These are phyloP conservation scores for Psococerastis gibbosa DNA, from an alignment of 2,888 invertebrate species.

Conservation along the genomic window DNA sequence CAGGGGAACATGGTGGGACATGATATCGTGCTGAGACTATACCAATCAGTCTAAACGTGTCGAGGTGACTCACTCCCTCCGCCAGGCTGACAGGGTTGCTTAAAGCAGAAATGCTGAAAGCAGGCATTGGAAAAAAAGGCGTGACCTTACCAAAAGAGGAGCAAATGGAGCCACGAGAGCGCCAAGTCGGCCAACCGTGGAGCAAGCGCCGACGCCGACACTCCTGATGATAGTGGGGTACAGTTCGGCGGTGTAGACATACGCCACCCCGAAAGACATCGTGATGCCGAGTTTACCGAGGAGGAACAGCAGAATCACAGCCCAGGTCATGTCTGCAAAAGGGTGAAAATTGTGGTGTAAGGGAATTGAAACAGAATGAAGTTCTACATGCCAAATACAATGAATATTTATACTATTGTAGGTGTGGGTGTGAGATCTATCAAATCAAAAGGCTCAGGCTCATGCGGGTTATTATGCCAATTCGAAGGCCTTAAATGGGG, in stretches of 20 bases:
- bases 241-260: slow-evolving; percentile 39
- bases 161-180: slow-evolving; percentile 41
- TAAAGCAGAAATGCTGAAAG: no score
- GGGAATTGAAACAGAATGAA: no score
- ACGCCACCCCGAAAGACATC: slow-evolving; percentile 40
- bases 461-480: no score
- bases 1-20: no score
- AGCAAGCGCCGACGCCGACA: slow-evolving; percentile 38
- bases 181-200: slow-evolving; percentile 37
- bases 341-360: no score
- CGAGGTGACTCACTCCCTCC: no score
- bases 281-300: slow-evolving; percentile 43
- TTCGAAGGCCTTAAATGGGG: no score
- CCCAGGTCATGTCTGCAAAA: slow-evolving; percentile 30
- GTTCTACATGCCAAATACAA: no score
- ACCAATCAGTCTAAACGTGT: no score
- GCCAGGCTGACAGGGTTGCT: no score
- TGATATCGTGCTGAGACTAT: no score
- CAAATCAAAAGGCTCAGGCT: slow-evolving; percentile 4
- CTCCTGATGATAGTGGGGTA: slow-evolving; percentile 32
- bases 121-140: no score
- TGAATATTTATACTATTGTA: slow-evolving; percentile 10
- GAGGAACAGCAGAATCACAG: slow-evolving; percentile 34
- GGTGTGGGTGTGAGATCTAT: slow-evolving; percentile 12
- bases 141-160: slow-evolving; percentile 35